Evolutionary conservation across 2,113 vertebrate species (phyloP).

Genomic region (Silurus glanis): DNA sequence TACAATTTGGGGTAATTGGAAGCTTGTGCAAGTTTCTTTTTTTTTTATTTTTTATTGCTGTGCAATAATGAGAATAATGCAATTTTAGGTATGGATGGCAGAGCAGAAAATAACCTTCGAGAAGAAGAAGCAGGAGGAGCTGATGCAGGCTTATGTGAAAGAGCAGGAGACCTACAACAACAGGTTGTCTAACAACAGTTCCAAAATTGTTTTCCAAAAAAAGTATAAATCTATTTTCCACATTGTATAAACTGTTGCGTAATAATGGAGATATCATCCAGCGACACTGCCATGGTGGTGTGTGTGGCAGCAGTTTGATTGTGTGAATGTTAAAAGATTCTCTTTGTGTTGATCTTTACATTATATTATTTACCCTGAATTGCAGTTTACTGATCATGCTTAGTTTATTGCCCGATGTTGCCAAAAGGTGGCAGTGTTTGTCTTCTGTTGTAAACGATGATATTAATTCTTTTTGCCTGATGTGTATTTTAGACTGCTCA

Average conservation of each 20-base stretch:
- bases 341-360: neutral
- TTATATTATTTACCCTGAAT: neutral
- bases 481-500: constrained; percentile 79
- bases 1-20: neutral
- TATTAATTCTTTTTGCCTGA: neutral
- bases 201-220: neutral
- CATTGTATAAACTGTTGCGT: neutral
- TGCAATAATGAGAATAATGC: neutral
- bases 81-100: constrained; percentile 93
- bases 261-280: neutral
- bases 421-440: constrained; percentile 28
- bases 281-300: neutral
- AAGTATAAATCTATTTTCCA: neutral
- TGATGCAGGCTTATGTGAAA: constrained; percentile 96
- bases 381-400: no score
- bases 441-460: neutral
- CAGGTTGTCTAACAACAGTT: constrained; percentile 70
- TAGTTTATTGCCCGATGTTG: neutral
- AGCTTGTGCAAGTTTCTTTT: neutral
- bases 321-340: no score
- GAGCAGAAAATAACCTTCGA: constrained; percentile 97
- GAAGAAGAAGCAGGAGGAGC: constrained; percentile 95
- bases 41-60: neutral
- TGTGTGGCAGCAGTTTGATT: neutral
- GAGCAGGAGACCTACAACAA: constrained; percentile 98